Base-by-base conservation (phyloP, 2,888 invertebrate species). In the Drosophila picticornis region DNA sequence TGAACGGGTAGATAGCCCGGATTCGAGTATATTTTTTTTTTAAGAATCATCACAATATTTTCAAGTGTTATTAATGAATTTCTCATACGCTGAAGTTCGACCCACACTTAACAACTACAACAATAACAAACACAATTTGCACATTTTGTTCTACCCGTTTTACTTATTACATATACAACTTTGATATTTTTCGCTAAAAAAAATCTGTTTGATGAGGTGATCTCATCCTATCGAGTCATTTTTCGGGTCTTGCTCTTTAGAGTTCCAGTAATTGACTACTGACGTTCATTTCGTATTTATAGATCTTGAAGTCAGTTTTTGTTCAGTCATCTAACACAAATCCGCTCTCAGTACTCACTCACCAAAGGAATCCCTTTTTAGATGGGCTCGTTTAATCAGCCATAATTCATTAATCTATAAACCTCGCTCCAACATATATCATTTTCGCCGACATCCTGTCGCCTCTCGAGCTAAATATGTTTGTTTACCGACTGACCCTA, bases 391-490 rank as follows among this genome's bases (percentile, higher is more conserved):
- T 55, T 67, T 31, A 13, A 67, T 29, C 48, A 25, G 11, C 6
- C 6, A 34, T 46, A 46, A 46, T 67, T 40, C 55, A 56, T 59
- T 72, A 66, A 58, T 68, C 55, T 48, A 75, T 55, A 73, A 51
- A 72, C 13, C n/a, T 50, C 52, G 19, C 43, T 38, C 25, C 57
- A 31, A 40, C 48, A 56, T 75, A 59, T 51, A 72, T 61, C 58
- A 40, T 71, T 79, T 65, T 32, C 62, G 55, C 53, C 29, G 53
- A 73, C 88, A 83, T 84, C 84, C 86, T 81, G 79, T 74, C 72
- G 46, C 50, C 65, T 53, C 59, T 36, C 22, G 25, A 61, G 34
- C 55, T 52, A 51, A 72, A 76, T 57, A 64, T 22, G 10, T 6
- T 7, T 2, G 25, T 4, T 16, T 9, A 34, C 19, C 9, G 61